Evolutionary conservation across 2,888 invertebrate genomes (phyloP).

Genomic region (Rugalucina vietnamica): DNA sequence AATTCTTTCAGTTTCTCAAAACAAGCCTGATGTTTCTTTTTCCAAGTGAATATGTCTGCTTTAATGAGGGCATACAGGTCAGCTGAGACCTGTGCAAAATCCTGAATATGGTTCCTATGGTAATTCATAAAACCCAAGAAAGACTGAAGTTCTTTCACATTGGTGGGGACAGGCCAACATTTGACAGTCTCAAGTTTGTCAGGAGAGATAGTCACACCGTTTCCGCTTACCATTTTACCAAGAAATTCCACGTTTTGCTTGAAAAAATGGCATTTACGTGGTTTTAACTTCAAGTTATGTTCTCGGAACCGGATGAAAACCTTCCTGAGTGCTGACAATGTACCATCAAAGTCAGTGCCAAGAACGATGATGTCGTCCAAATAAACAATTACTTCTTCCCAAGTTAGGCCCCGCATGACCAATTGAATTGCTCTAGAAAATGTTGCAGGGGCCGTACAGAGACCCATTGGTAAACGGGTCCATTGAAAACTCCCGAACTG

Average conservation of each 20-base stretch:
- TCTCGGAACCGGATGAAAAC: neutral
- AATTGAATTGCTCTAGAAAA: slow-evolving; percentile 40
- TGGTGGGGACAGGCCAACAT: neutral
- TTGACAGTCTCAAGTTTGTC: slow-evolving; percentile 8
- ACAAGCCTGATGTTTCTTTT: neutral
- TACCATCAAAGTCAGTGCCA: neutral
- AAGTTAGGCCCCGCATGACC: neutral
- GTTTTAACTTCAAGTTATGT: neutral
- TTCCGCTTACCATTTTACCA: neutral
- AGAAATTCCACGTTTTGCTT: neutral
- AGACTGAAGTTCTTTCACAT: neutral
- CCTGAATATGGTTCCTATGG: slow-evolving; percentile 24
- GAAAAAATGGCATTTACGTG: neutral
- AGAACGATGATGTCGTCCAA: neutral
- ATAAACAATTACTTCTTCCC: slow-evolving; percentile 33
- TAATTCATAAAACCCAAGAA: slow-evolving; percentile 3
- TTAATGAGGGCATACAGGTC: neutral
- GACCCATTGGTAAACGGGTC: neutral
- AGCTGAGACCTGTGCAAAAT: neutral
- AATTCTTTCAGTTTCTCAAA: slow-evolving; percentile 27
- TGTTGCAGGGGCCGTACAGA: slow-evolving; percentile 40
- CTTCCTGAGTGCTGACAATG: neutral
- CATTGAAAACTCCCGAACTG: neutral
- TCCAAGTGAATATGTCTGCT: slow-evolving; percentile 27
- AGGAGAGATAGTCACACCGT: neutral